Base-by-base conservation (phyloP, 2,113 vertebrate species). In the Emydura subglobosa region DNA sequence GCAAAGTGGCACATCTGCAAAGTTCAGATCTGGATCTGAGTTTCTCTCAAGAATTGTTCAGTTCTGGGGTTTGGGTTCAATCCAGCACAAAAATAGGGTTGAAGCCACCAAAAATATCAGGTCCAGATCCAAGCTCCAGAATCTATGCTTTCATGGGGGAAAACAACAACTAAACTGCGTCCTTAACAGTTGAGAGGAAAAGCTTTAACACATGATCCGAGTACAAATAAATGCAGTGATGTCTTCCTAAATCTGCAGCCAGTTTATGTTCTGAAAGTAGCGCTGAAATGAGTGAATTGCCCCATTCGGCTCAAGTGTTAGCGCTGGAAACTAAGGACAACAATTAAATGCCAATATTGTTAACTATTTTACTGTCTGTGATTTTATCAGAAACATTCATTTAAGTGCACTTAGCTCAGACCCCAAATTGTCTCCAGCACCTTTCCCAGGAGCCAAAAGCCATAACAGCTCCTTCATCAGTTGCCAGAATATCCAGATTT, bases 41-140 rank as follows among this genome's bases (percentile, higher is more conserved):
- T 72, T 39, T 72, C 65, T 39, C 65, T 72, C n/a, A 39, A 72
- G 16, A 47, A 50, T 44, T 13, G n/a, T 49, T 68, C 13, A 51
- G 24, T 68, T 50, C 13, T 34, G 6, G 9, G 31, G 19, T 65
- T 21, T n/a, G 57, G 19, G 61, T 10, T 24, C 12, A 34, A 22
- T 31, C 83, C 59, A 51, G 55, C 82, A n/a, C n/a, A 53, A 53
- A 47, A 47, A 54, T 22, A 83, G 22, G 13, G 17, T 55, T 53
- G 3, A 81, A 82, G n/a, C 80, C 25, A 72, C 0, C 0, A 44
- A 12, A n/a, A 87, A 68, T 39, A 39, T 39, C 8, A 82, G 13
- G 4, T 17, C 29, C 1, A 19, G 34, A 10, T n/a, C 4, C 31
- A 53, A 7, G 29, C 21, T 72, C n/a, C 65, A 72, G 34, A 72